A percentile compares a stretch with the other conserved stretches of the same genome.
phyloP scores from a whole-genome alignment of 2,888 invertebrate species.

The Odontomyia ornata region DNA sequence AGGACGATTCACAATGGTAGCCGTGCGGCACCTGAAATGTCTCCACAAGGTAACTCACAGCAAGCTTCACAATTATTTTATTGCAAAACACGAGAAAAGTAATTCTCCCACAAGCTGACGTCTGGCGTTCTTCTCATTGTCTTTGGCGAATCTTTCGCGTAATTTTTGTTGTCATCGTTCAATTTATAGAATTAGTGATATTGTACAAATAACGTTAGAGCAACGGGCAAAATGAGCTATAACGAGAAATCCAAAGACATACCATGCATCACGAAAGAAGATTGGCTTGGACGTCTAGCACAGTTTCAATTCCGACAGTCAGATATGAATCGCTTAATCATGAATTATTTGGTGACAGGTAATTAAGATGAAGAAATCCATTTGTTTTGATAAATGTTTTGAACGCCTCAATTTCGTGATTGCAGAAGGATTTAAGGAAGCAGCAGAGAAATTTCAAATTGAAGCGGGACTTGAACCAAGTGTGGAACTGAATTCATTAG shows the following conservation, averaged over 20 bases:
- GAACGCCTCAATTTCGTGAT: conserved; percentile 42
- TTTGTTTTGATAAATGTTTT: neutral
- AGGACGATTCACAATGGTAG: neutral
- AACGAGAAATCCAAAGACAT: conserved; percentile 59
- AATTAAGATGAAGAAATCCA: conserved; percentile 51
- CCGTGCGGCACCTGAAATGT: neutral
- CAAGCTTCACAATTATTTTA: conserved; percentile 30
- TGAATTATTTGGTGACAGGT: conserved; percentile 99
- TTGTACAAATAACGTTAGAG: neutral
- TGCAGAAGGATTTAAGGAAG: conserved; percentile 93
- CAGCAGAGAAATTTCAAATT: conserved; percentile 94
- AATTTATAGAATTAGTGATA: conserved; percentile 5
- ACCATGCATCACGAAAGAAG: conserved; percentile 60
- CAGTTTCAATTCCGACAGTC: conserved; percentile 82
- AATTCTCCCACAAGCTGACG: conserved; percentile 22
- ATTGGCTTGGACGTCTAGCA: conserved; percentile 62
- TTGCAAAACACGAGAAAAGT: conserved; percentile 25
- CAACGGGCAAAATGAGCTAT: conserved; percentile 57
- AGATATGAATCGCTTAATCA: conserved; percentile 96
- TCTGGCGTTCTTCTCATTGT: conserved; percentile 37
- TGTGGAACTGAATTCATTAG: conserved; percentile 83
- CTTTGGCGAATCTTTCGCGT: neutral
- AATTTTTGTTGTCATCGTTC: conserved; percentile 7
- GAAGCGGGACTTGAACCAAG: conserved; percentile 88
- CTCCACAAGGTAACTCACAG: neutral